Percentiles rank a stretch among this genome's conserved stretches.
phyloP scores from a whole-genome alignment of 2,888 invertebrate species.

The Thelaira solivaga region DNA sequence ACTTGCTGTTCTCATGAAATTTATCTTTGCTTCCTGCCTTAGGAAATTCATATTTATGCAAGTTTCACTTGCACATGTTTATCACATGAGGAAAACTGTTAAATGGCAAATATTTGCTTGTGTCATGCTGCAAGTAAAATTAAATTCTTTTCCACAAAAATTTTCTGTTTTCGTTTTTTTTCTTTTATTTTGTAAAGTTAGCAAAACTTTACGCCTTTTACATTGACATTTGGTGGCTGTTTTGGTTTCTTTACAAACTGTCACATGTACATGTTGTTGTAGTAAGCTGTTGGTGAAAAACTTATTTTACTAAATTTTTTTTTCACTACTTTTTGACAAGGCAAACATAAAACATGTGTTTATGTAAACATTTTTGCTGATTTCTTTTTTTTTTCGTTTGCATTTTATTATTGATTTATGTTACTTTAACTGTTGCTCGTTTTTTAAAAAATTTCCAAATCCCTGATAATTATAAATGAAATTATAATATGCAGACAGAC shows the following conservation, averaged over 20 bases:
- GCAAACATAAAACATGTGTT: slow-evolving; percentile 58
- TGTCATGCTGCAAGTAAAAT: neutral
- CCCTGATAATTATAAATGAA: too few species aligned
- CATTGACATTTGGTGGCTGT: slow-evolving; percentile 47
- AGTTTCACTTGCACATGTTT: slow-evolving; percentile 49
- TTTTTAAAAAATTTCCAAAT: too few species aligned
- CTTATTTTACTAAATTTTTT: too few species aligned
- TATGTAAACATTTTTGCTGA: slow-evolving; percentile 46
- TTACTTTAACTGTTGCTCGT: slow-evolving; percentile 32
- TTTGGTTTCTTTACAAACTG: slow-evolving; percentile 15
- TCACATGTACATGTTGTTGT: neutral
- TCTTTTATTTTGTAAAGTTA: slow-evolving; percentile 34
- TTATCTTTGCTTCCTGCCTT: too few species aligned
- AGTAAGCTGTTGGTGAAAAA: slow-evolving; percentile 1
- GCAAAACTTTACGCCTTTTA: slow-evolving; percentile 55
- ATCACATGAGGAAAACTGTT: slow-evolving; percentile 32
- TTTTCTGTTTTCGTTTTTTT: neutral
- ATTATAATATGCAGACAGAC: too few species aligned
- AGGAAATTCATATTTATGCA: neutral
- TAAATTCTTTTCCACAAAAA: slow-evolving; percentile 3
- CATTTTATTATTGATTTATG: slow-evolving; percentile 43
- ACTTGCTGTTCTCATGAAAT: neutral
- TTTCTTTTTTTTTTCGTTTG: neutral
- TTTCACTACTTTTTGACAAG: slow-evolving; percentile 16
- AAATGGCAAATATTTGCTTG: too few species aligned